These are phyloP conservation scores for Drosophila miranda DNA, from an alignment of 1,140 invertebrate species.

Conservation along the genomic window DNA sequence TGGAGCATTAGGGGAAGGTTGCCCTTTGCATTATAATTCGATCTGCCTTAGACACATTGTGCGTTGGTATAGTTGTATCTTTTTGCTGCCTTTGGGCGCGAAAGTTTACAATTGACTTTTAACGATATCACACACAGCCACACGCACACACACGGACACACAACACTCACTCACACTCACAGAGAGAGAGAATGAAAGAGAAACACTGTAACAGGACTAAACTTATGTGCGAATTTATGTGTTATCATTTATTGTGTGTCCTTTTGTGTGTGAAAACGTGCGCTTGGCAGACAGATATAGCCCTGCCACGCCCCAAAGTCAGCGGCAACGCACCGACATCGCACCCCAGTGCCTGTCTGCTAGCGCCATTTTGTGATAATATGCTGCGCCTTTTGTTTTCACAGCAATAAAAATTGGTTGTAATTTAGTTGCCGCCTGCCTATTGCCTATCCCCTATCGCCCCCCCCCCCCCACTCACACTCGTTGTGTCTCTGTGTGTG, in stretches of 20 bases:
- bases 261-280: conserved; percentile 70
- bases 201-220: conserved; percentile 5
- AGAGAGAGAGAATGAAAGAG: no score
- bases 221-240: conserved; percentile 71
- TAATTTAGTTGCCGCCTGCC: conserved; percentile 64
- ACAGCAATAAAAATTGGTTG: conserved; percentile 79
- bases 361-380: conserved; percentile 75
- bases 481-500: conserved; percentile 17
- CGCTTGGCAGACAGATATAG: conserved; percentile 40
- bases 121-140: conserved; percentile 55
- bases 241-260: conserved; percentile 79
- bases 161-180: conserved; percentile 12
- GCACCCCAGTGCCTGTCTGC: conserved; percentile 16
- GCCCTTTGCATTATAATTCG: conserved; percentile 69
- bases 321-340: not conserved
- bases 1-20: not conserved
- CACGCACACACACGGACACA: conserved; percentile 8
- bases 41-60: conserved; percentile 59
- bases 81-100: conserved; percentile 54
- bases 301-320: conserved; percentile 56
- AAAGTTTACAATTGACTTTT: conserved; percentile 81
- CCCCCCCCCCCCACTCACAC: not conserved
- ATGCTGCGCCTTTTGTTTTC: conserved; percentile 78
- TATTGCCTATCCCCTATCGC: not conserved
- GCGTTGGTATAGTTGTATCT: conserved; percentile 53